Conservation (phyloP, 2,888 invertebrate species). For the Pemphredon lugubris region DNA sequence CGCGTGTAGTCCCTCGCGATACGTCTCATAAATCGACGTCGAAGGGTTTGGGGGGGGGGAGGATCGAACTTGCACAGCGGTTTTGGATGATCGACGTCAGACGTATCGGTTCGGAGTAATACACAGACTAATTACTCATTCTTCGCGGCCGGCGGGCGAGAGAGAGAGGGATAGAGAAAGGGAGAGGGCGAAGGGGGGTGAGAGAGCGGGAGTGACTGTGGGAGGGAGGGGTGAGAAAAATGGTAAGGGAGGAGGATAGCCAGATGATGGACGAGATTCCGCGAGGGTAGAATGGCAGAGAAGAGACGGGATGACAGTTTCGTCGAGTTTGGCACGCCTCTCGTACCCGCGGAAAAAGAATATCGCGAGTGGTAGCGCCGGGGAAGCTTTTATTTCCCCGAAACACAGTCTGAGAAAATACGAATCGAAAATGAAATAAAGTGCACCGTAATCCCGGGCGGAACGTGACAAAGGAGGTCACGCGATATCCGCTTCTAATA, state of each 20-base stretch:
- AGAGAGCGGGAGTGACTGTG: neutral
- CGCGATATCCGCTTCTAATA: neutral
- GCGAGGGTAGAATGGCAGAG: slow-evolving; percentile 2
- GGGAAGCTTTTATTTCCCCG: slow-evolving; percentile 25
- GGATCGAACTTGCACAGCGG: no score
- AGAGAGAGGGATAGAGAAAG: no score
- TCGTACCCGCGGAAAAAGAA: slow-evolving; percentile 17
- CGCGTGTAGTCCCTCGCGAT: no score
- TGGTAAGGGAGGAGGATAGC: neutral
- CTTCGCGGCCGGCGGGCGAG: no score
- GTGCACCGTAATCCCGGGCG: neutral
- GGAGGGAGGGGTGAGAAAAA: neutral
- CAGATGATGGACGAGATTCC: slow-evolving; percentile 7
- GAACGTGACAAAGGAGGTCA: slow-evolving; percentile 12
- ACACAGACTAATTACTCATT: no score
- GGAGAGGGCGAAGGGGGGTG: neutral
- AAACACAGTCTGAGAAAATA: slow-evolving; percentile 4
- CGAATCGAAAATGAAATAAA: slow-evolving; percentile 29
- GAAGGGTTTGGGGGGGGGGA: no score
- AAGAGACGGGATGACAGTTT: slow-evolving; percentile 28
- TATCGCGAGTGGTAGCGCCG: neutral
- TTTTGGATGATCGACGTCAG: no score
- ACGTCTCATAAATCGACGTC: no score
- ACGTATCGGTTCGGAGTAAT: no score
- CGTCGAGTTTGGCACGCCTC: slow-evolving; percentile 39